A percentile compares a stretch with the other conserved stretches of the same genome.
Conservation (phyloP, 1,140 invertebrate genomes). For the Drosophila cardini region DNA sequence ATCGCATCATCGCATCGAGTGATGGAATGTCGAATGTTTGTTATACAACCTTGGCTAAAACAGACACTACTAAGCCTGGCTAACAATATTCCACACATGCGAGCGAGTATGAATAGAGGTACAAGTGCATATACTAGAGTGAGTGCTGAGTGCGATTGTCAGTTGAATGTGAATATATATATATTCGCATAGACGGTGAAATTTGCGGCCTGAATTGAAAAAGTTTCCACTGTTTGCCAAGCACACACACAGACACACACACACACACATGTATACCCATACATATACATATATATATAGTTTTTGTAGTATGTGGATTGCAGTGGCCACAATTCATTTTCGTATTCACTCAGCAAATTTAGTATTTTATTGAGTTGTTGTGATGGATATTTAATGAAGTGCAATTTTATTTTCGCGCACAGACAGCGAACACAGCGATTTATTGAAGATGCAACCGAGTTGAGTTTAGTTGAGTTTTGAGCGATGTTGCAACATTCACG, state of each 20-base stretch:
- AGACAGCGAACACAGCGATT: conserved; percentile 60
- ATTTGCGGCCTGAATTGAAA: conserved; percentile 66
- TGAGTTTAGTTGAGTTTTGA: no score
- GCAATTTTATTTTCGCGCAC: conserved; percentile 63
- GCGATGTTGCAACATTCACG: conserved; percentile 8
- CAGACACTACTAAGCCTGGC: background rate
- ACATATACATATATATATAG: conserved; percentile 2
- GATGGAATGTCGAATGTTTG: conserved; percentile 1
- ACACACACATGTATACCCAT: conserved; percentile 18
- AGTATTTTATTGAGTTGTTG: conserved; percentile 82
- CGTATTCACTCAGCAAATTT: conserved; percentile 56
- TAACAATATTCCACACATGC: background rate
- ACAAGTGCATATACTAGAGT: conserved; percentile 5
- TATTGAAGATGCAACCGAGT: conserved; percentile 55
- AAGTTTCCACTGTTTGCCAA: conserved; percentile 65
- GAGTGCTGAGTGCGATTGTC: conserved; percentile 5
- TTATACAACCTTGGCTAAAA: background rate
- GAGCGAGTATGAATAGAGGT: background rate
- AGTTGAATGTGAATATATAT: conserved; percentile 9
- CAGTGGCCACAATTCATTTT: conserved; percentile 47
- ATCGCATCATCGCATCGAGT: conserved; percentile 31
- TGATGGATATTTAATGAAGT: conserved; percentile 81
- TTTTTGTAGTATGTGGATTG: background rate
- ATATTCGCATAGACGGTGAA: conserved; percentile 12
- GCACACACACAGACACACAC: background rate